These are phyloP conservation scores for Pseudococcus viburni DNA, from an alignment of 2,888 invertebrate genomes.

Conservation along the genomic window DNA sequence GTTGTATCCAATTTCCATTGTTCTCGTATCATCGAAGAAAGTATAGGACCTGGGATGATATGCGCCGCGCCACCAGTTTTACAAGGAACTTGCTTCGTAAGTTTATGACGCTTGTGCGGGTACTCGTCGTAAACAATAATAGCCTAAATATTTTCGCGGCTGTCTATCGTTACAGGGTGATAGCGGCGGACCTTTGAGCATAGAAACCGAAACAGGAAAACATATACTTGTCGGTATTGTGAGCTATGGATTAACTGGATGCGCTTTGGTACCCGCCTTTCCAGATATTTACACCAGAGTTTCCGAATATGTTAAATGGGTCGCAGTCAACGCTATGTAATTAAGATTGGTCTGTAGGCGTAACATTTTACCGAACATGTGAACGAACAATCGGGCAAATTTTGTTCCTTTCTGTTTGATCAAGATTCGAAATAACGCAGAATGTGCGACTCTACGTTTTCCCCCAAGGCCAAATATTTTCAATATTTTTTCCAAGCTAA, in stretches of 20 bases:
- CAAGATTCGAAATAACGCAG: too few relatives aligned
- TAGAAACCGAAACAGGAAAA: conserved; percentile 69
- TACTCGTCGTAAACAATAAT: conserved; percentile 3
- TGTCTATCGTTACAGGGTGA: conserved; percentile 69
- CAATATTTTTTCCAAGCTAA: too few relatives aligned
- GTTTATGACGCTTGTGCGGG: conserved; percentile 67
- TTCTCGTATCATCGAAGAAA: conserved; percentile 71
- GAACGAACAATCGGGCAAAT: too few relatives aligned
- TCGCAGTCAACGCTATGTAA: conserved; percentile 69
- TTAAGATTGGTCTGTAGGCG: too few relatives aligned
- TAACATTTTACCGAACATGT: too few relatives aligned
- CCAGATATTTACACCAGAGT: conserved; percentile 72
- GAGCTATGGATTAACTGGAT: conserved; percentile 72
- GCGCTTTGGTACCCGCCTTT: conserved; percentile 71
- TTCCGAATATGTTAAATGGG: conserved; percentile 71
- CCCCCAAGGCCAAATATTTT: too few relatives aligned
- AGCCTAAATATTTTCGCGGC: too few relatives aligned
- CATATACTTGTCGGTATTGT: conserved; percentile 71
- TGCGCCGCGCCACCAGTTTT: conserved; percentile 71
- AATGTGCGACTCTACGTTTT: too few relatives aligned
- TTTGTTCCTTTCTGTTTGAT: too few relatives aligned
- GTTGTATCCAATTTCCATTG: conserved; percentile 71
- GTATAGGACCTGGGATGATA: conserved; percentile 71
- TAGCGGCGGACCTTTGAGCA: conserved; percentile 70
- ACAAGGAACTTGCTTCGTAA: conserved; percentile 72